Conservation (phyloP, 2,113 vertebrate genomes). For the Phrynocephalus versicolor region DNA sequence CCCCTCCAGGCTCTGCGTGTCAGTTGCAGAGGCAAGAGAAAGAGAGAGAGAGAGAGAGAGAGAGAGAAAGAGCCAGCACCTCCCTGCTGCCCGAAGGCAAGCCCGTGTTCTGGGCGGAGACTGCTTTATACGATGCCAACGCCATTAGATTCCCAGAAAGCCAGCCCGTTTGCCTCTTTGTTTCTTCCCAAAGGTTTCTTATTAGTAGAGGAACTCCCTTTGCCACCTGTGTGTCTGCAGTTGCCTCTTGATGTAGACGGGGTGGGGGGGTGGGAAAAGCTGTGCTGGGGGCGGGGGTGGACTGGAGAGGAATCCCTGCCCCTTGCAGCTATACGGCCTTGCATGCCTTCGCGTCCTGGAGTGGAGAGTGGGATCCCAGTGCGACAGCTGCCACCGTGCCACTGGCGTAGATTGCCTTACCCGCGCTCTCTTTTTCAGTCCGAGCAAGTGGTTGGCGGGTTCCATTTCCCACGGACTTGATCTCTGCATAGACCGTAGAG, state of each 20-base stretch:
- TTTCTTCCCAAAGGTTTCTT: conserved; percentile 21
- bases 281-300: rapidly evolving
- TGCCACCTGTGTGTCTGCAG: background rate
- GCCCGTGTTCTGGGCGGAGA: background rate
- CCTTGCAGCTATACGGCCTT: rapidly evolving
- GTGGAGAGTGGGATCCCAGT: background rate
- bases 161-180: background rate
- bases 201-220: conserved; percentile 15
- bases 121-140: background rate
- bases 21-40: background rate
- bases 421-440: background rate
- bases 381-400: background rate
- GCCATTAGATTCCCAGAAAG: background rate
- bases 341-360: background rate
- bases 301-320: too few relatives aligned
- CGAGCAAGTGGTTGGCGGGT: background rate
- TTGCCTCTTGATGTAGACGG: background rate
- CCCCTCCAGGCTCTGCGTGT: rapidly evolving
- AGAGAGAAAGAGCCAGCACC: background rate
- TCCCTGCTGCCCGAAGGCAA: background rate
- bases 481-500: rapidly evolving
- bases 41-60: background rate
- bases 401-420: background rate
- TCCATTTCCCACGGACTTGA: background rate
- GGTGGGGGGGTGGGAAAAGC: background rate